Evolutionary conservation across 2,113 vertebrate genomes (phyloP), one percentile per base, ranked within the genome.

Genomic region (Nycticryphes semicollaris): DNA sequence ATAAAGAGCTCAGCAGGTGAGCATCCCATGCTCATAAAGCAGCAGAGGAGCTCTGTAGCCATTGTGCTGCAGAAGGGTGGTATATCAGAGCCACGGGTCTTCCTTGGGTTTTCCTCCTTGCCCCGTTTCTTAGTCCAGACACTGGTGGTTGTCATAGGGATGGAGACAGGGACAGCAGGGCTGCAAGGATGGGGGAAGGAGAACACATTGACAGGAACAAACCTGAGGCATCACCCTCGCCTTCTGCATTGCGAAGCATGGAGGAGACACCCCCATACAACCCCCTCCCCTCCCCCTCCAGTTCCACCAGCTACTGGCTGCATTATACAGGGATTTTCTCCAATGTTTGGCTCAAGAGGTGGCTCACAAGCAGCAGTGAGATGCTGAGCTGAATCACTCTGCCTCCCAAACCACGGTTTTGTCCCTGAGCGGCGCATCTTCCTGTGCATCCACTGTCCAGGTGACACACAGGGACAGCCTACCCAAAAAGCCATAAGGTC

Each of bases 401-500:
- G 23, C 13, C 43, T 35, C 60, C 43, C 66, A 51, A 16, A 48
- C 53, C 57, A 7, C 3, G 3, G 24, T 31, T 18, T 23, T 17
- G 31, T 66, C 51, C 39, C 22, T 17, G 50, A 25, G 68, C 3
- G 0, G 33, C 0, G 1, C 60, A 53, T 31, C 76, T 64, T 69
- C 77, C 53, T 54, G 53, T 30, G 18, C 17, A 30, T 17, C 16
- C 53, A 18, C 53, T 30, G 53, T 1, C 1, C 41, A 79, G 66
- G 57, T 64, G 84, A 56, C 67, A 33, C 28, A 9, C 1, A 4
- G 41, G 84, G 31, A 59, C 63, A 66, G 24, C 41, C 39, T 59
- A 31, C 35, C 56, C 51, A 22, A 25, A 1, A 0, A 25, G 67
- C 47, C 15, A 0, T 4, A 23, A 21, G 9, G 73, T 16, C 23